Base-by-base conservation (phyloP, 2,797 vertebrate species). In the Urophycis tenuis region DNA sequence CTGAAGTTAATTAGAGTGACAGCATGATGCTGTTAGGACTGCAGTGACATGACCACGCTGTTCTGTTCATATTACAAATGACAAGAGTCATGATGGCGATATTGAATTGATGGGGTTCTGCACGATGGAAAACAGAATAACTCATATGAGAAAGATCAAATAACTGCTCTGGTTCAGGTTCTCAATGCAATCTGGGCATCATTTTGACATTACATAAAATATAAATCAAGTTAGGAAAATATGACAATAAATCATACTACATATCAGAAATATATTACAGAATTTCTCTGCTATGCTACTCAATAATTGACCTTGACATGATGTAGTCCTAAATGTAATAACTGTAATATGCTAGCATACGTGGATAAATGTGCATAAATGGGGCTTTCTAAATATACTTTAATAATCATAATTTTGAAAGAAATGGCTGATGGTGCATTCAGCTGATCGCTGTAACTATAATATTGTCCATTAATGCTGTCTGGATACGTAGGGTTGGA, bases 351-450 rank as follows among this genome's bases (percentile, higher is more conserved):
- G 53, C 53, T 64, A n/a, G 14, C 67, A 30, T 14, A 70, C 15
- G 32, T 69, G 25, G 64, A 30, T 69, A 69, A 29, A 30, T 15
- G 14, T 31, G 67, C 22, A 29, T 29, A 25, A 29, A 25, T 5
- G 8, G 67, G 30, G 3, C 53, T 64, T 64, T 64, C 53, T 25
- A 64, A 19, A 25, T n/a, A n/a, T n/a, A n/a, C n/a, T n/a, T n/a
- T n/a, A n/a, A n/a, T n/a, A n/a, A n/a, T n/a, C n/a, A n/a, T n/a
- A n/a, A n/a, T 80, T 67, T 77, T 35, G 9, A 71, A 3, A 81
- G 8, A 87, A 88, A 85, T 3, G 53, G 74, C 84, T 85, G 83
- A 87, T 74, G 71, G 77, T 83, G 88, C 82, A 75, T 83, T 86
- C 84, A 9, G 31, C 78, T 74, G 22, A 5, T 41, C 31, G 49